Base-by-base conservation (phyloP, 2,113 vertebrate species). In the Sylvietta virens region DNA sequence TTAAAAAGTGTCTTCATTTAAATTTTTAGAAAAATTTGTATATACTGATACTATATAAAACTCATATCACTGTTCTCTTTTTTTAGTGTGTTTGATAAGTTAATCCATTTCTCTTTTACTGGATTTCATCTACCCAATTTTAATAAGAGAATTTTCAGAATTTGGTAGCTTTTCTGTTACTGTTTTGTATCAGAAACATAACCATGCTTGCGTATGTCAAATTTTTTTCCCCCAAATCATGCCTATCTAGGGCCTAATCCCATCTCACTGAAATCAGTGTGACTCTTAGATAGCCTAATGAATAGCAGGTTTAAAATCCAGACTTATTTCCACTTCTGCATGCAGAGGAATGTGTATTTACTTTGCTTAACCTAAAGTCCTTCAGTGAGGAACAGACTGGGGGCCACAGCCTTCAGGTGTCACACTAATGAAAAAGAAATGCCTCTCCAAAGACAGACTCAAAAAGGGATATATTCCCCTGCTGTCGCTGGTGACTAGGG, bases 201-300 rank as follows among this genome's bases (percentile, higher is more conserved):
- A 26, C 10, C 14, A 17, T 26, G 9, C 85, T 79, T 90, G 16
- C 33, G 67, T 76, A 24, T 4, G 13, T 14, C 35, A 21, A n/a
- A 2, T 14, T 66, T 12, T 50, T 82, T 60, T 33, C 0, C 9
- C 40, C 3, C 2, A n/a, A 48, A 39, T 22, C 7, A 2, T 19
- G 9, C 45, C 35, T 61, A 13, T n/a, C 37, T 76, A 42, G 26
- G 86, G 3, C 8, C 13, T 44, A 91, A 81, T 53, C 26, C 13
- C 7, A 16, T 47, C 18, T 81, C 24, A 48, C 18, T 90, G 54
- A 74, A 88, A 88, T 40, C 11, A 47, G 0, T 27, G 11, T 42
- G 27, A 62, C 18, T 65, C 26, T 40, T 66, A 22, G 9, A 27
- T 8, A 80, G 20, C 16, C 13, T 71, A 66, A 66, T 19, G 3